Percentiles rank a stretch among this genome's conserved stretches.
Evolutionary conservation across 2,888 invertebrate genomes (phyloP).

Genomic region (Hirtodrosophila duncani): DNA sequence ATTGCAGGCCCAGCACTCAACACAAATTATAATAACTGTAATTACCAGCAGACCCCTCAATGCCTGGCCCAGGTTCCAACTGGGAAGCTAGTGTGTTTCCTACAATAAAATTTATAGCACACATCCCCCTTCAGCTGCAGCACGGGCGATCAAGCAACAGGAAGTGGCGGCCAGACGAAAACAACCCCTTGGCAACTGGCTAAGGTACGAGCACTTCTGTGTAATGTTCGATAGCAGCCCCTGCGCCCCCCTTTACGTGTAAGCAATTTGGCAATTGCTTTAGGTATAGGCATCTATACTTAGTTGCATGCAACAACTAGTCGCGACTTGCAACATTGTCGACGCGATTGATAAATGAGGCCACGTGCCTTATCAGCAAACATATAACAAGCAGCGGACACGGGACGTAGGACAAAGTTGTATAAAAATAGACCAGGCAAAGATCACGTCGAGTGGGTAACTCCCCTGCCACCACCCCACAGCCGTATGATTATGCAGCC

Average conservation of each 20-base stretch:
- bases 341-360: slow-evolving; percentile 74
- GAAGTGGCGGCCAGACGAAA: slow-evolving; percentile 20
- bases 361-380: slow-evolving; percentile 75
- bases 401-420: too few species aligned
- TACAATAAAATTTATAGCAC: slow-evolving; percentile 54
- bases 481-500: slow-evolving; percentile 60
- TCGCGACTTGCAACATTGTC: slow-evolving; percentile 45
- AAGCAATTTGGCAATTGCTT: slow-evolving; percentile 32
- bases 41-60: slow-evolving; percentile 46
- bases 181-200: slow-evolving; percentile 41
- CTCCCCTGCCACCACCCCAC: not conserved
- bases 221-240: not conserved
- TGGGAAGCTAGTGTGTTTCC: slow-evolving; percentile 47
- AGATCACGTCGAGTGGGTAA: slow-evolving; percentile 49
- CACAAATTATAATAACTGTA: slow-evolving; percentile 70
- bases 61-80: not conserved
- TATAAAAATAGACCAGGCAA: slow-evolving; percentile 23
- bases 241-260: too few species aligned
- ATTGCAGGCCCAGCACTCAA: slow-evolving; percentile 53
- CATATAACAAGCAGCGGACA: slow-evolving; percentile 53
- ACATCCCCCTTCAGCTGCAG: slow-evolving; percentile 18
- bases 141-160: slow-evolving; percentile 5
- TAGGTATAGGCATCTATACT: slow-evolving; percentile 33
- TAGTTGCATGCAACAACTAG: slow-evolving; percentile 63
- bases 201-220: slow-evolving; percentile 6